Evolutionary conservation across 2,888 invertebrate species (phyloP).

Genomic region (Petrolisthes manimaculis): DNA sequence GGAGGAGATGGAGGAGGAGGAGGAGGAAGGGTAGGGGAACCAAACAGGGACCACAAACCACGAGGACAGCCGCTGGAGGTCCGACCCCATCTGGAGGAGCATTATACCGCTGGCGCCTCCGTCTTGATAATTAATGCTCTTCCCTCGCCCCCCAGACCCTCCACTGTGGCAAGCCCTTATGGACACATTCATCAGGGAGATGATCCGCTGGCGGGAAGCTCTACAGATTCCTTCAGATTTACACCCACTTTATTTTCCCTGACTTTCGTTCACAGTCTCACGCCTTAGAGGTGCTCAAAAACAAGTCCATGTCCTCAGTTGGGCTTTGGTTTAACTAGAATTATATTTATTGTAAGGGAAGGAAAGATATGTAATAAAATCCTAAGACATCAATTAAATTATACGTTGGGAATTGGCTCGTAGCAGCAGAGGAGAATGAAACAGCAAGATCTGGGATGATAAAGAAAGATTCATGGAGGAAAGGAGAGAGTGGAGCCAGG

Average conservation of each 20-base stretch:
- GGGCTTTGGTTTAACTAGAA: too few species aligned
- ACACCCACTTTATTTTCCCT: slow-evolving; percentile 34
- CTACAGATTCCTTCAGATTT: slow-evolving; percentile 53
- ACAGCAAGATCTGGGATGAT: slow-evolving; percentile 28
- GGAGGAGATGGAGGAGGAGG: too few species aligned
- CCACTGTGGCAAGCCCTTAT: slow-evolving; percentile 55
- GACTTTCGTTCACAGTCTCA: slow-evolving; percentile 41
- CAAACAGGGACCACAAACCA: slow-evolving; percentile 19
- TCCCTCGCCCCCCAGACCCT: slow-evolving; percentile 28
- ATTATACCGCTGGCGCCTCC: slow-evolving; percentile 54
- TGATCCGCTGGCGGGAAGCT: slow-evolving; percentile 50
- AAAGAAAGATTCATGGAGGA: slow-evolving; percentile 38
- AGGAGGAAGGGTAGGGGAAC: background rate
- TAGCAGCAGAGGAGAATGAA: background rate
- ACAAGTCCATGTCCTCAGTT: too few species aligned
- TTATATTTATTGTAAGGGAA: background rate
- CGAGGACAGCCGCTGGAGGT: slow-evolving; percentile 49
- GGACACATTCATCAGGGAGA: slow-evolving; percentile 56
- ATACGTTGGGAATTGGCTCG: background rate
- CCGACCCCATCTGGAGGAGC: slow-evolving; percentile 46
- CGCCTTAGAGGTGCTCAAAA: background rate
- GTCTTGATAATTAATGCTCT: slow-evolving; percentile 45
- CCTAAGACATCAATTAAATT: background rate
- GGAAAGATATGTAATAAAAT: background rate
- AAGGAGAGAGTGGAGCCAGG: slow-evolving; percentile 25